Evolutionary conservation across 2,113 vertebrate genomes (phyloP), one percentile per base, ranked within the genome.

Genomic region (Limanda limanda): DNA sequence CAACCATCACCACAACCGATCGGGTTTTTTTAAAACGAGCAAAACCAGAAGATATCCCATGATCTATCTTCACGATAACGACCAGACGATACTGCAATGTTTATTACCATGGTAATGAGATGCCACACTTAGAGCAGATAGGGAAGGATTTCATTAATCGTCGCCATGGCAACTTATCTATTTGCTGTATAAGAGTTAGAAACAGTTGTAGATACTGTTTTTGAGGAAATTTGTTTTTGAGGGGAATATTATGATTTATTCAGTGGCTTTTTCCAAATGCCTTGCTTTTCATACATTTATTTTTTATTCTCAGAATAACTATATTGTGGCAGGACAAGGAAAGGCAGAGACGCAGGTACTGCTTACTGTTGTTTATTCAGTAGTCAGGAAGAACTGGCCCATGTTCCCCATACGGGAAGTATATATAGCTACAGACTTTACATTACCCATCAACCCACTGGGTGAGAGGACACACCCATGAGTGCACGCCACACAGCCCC

Each of bases 61-160:
- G 55, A 92, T 90, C 76, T 72, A 58, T 84, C 73, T 74, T 51
- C 3, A 2, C 61, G 79, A 92, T 88, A 88, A 80, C 31, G 11
- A 58, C 62, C 54, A 68, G 47, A 68, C 66, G 18, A 65, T 57
- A 40, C 71, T 20, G 23, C 73, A 13, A 52, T 83, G 74, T 86
- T 89, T 91, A 84, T 86, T 80, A 74, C 83, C 78, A 59, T 86
- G 66, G 80, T 89, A 90, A 88, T 88, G 76, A 92, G 74, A 65
- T 83, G 74, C 79, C 68, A 21, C 67, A 67, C 71, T 85, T 58
- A 47, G 54, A 71, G 73, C 81, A 74, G 75, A 89, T 79, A 56
- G 68, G 25, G 51, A 37, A 56, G 68, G 60, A 60, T 83, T 83
- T 73, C 59, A 87, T 84, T 77, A 78, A 82, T 73, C 18, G 72